These are phyloP conservation scores for Lucilia cuprina DNA, from an alignment of 1,140 invertebrate genomes.

Conservation along the genomic window DNA sequence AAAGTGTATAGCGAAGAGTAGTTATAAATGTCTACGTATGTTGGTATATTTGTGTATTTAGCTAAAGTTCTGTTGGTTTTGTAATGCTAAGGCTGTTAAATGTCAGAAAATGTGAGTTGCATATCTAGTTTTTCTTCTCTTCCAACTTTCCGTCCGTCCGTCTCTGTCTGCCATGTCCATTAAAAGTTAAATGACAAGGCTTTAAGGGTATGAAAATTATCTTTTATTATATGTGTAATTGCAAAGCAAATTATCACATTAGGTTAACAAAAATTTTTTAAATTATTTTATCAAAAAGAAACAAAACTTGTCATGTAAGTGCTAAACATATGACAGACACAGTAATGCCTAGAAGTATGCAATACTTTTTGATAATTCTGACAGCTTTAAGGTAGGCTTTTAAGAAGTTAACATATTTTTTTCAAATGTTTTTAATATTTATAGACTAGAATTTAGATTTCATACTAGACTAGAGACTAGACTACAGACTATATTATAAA, in stretches of 20 bases:
- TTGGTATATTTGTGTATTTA: neutral
- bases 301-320: too few species aligned
- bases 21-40: neutral
- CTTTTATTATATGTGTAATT: neutral
- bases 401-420: too few species aligned
- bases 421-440: too few species aligned
- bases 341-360: too few species aligned
- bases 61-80: neutral
- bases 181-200: slow-evolving; percentile 9
- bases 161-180: neutral
- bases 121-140: slow-evolving; percentile 11
- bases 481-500: too few species aligned
- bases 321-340: too few species aligned
- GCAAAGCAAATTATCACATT: slow-evolving; percentile 18
- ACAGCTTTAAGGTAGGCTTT: too few species aligned
- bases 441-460: too few species aligned
- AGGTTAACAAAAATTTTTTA: neutral
- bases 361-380: too few species aligned
- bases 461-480: too few species aligned
- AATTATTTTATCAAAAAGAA: too few species aligned
- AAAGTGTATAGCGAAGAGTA: neutral
- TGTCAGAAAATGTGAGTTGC: slow-evolving; percentile 25
- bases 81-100: slow-evolving; percentile 16
- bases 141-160: neutral
- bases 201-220: slow-evolving; percentile 15